These are phyloP conservation scores for Ciconia maguari DNA, from an alignment of 2,113 vertebrate species.

Conservation along the genomic window DNA sequence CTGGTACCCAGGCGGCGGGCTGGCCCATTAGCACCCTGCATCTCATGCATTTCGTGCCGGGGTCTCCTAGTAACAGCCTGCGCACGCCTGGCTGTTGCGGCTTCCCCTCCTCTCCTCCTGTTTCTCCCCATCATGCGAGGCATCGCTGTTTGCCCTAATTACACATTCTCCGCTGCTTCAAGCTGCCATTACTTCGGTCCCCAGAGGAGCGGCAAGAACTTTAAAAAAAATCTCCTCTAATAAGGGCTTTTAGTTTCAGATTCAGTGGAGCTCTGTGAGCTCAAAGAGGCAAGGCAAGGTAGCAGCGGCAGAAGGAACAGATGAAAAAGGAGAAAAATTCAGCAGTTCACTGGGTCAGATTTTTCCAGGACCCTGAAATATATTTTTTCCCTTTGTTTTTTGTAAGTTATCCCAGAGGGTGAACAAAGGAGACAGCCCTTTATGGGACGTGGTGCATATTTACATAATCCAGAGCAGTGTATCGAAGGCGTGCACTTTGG, in stretches of 20 bases:
- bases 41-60: conserved; percentile 80
- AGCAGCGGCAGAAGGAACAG: neutral
- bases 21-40: conserved; percentile 91
- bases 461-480: neutral
- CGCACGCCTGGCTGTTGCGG: conserved; percentile 63
- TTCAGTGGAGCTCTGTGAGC: conserved; percentile 63
- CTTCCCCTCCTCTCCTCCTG: conserved; percentile 67
- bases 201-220: conserved; percentile 73
- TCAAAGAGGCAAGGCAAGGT: conserved; percentile 1
- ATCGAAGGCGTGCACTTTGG: neutral
- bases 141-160: conserved; percentile 78
- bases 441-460: neutral
- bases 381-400: neutral
- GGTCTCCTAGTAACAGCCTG: conserved; percentile 92
- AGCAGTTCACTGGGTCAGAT: neutral
- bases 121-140: conserved; percentile 64
- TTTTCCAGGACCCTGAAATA: neutral
- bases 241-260: conserved; percentile 75
- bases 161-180: conserved; percentile 75
- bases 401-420: neutral
- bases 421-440: neutral
- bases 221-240: conserved; percentile 68
- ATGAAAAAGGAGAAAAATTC: neutral
- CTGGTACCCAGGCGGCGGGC: conserved; percentile 86
- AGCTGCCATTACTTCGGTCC: conserved; percentile 76